Percentiles rank a stretch among this genome's conserved stretches.
Evolutionary conservation across 2,113 vertebrate species (phyloP).

Genomic region (Lanius collurio): DNA sequence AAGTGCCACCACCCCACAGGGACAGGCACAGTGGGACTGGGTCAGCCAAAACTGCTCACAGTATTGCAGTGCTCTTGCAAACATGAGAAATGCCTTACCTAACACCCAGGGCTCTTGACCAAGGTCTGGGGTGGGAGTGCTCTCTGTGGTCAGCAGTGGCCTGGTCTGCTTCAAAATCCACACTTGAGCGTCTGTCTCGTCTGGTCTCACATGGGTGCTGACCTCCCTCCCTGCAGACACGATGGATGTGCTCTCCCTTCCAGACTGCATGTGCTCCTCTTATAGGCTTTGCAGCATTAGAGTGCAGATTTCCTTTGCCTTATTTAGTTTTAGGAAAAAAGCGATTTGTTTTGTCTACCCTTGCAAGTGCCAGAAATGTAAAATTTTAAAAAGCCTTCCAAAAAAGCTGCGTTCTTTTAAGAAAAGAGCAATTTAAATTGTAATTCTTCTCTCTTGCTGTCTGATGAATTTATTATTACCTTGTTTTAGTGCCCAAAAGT

Average conservation of each 20-base stretch:
- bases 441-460: not conserved
- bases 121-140: not conserved
- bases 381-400: not conserved
- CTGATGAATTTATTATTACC: not conserved
- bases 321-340: constrained; percentile 30
- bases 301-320: constrained; percentile 40
- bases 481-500: not conserved
- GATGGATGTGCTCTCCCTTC: not conserved
- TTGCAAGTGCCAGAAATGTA: constrained; percentile 16
- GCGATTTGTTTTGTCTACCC: not conserved
- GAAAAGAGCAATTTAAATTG: not conserved
- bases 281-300: not conserved
- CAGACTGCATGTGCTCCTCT: not conserved
- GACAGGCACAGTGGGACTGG: not conserved
- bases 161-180: not conserved
- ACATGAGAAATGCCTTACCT: not conserved
- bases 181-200: rapidly evolving
- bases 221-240: not conserved
- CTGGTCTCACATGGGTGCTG: not conserved
- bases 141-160: rapidly evolving
- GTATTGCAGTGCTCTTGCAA: not conserved
- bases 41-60: not conserved
- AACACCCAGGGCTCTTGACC: not conserved
- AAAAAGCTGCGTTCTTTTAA: not conserved
- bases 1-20: not conserved